A percentile compares a stretch with the other conserved stretches of the same genome.
phyloP scores from a whole-genome alignment of 2,113 vertebrate genomes.

The Festucalex cinctus region DNA sequence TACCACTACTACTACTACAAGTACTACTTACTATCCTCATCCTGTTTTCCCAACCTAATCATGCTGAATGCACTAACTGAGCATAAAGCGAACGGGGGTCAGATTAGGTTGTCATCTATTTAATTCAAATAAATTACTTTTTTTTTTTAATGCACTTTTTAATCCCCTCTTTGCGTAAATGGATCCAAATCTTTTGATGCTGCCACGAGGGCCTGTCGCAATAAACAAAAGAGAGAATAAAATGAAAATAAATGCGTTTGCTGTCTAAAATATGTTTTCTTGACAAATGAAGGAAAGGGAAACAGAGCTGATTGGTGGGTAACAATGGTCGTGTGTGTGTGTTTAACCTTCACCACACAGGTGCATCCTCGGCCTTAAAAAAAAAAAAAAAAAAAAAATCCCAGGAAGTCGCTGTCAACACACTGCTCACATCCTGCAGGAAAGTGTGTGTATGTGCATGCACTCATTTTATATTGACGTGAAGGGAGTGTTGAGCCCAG shows the following conservation, averaged over 20 bases:
- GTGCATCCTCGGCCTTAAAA: constrained; percentile 58
- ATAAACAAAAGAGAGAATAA: not conserved
- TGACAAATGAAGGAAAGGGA: constrained; percentile 12
- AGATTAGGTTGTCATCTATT: constrained; percentile 54
- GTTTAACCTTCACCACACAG: constrained; percentile 58
- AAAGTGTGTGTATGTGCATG: constrained; percentile 21
- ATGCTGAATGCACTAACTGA: constrained; percentile 17
- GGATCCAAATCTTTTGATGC: constrained; percentile 45
- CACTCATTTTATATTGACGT: not conserved
- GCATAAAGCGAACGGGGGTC: constrained; percentile 32
- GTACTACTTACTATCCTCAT: not conserved
- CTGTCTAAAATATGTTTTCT: not conserved
- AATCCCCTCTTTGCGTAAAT: constrained; percentile 53
- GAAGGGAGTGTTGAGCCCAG: not conserved
- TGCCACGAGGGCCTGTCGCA: constrained; percentile 11
- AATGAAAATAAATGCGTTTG: not conserved
- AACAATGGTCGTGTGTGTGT: constrained; percentile 40
- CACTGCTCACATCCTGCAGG: constrained; percentile 49
- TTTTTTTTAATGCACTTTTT: constrained; percentile 34
- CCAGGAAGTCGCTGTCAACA: constrained; percentile 59
- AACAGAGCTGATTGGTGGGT: constrained; percentile 22
- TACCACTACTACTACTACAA: not conserved
- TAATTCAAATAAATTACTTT: constrained; percentile 56
- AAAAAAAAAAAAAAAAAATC: constrained; percentile 49
- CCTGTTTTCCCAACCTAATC: not conserved